Evolutionary conservation across 2,113 vertebrate species (phyloP), one percentile per base, ranked within the genome.

Genomic region (Zonotrichia leucophrys): DNA sequence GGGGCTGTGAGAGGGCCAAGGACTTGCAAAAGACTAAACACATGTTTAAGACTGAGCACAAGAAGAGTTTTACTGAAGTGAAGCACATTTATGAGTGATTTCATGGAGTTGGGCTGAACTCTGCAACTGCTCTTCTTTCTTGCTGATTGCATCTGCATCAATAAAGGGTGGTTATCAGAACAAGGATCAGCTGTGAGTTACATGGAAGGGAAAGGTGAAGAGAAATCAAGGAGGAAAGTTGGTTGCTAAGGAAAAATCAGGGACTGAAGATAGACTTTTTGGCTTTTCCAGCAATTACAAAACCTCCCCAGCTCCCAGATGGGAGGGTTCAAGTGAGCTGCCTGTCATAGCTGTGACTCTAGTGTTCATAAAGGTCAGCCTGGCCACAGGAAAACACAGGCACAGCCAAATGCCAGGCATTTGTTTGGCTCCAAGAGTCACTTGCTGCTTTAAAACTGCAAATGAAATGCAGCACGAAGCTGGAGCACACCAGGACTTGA

Each of bases 171-270:
- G 79, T 81, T 81, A 91, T 6, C 9, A 77, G 72, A 83, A 56
- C 63, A 83, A 89, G 49, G 12, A 91, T 83, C 69, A 87, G 70
- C 62, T 91, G 33, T 47, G 47, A 83, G 60, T 90, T 78, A 68
- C 88, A 95, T 89, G 63, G 85, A 93, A 95, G 90, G 93, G 87
- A 96, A 95, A 95, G 94, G 95, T 92, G 82, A 96, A 90, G 55
- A 83, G 76, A 92, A 96, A 93, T 81, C 79, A 72, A 72, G 80
- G 62, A 75, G 44, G 52, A 83, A 93, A 87, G 88, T 46, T 49
- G 28, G 88, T 96, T 95, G 90, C 76, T 93, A 88, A 67, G 56
- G 76, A 7, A 92, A 90, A 95, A 79, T 76, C 20, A 37, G 41
- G 10, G 52, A 83, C 90, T 96, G 69, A 94, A 69, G 92, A 93